Evolutionary conservation across 2,113 vertebrate genomes (phyloP).

Genomic region (Taxidea taxus): DNA sequence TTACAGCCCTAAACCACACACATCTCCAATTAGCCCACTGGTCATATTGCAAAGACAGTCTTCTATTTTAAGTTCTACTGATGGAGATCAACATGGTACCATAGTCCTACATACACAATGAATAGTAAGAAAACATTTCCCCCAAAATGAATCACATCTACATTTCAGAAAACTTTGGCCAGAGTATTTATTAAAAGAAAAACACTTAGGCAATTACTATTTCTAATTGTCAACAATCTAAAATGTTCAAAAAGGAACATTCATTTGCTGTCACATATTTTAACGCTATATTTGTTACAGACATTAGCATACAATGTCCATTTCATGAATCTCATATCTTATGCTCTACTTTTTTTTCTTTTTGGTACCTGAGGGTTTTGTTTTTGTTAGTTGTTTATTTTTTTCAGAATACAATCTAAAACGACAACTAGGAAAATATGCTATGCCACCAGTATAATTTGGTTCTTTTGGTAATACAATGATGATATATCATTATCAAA

Average conservation of each 20-base stretch:
- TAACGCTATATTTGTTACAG: background rate
- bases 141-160: background rate
- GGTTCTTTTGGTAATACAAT: background rate
- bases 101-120: background rate
- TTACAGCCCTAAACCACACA: background rate
- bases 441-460: background rate
- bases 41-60: background rate
- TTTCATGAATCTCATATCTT: background rate
- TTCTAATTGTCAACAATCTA: background rate
- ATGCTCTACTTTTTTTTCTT: background rate
- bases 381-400: background rate
- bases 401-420: background rate
- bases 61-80: slow-evolving; percentile 5
- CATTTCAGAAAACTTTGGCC: background rate
- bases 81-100: background rate
- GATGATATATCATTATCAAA: background rate
- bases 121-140: background rate
- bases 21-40: background rate
- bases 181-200: background rate
- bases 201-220: background rate
- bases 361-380: background rate
- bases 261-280: background rate
- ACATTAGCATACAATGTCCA: background rate
- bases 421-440: background rate
- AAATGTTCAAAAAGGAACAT: background rate